Percentiles rank a stretch among this genome's conserved stretches.
Evolutionary conservation across 2,113 vertebrate species (phyloP).

Genomic region (Phylloscopus whistleri): DNA sequence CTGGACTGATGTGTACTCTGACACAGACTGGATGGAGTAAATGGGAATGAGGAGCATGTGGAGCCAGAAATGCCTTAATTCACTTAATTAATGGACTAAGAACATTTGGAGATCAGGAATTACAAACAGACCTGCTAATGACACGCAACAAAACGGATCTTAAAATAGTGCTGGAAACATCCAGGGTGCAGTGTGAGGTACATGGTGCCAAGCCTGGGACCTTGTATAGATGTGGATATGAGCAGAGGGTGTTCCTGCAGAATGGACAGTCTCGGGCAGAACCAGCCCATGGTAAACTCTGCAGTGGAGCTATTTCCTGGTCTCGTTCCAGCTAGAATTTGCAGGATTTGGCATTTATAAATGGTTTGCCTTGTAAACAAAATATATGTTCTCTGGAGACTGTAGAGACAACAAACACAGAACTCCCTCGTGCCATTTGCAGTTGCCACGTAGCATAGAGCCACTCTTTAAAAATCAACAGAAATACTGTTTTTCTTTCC

Average conservation of each 20-base stretch:
- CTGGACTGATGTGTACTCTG: not conserved
- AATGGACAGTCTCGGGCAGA: not conserved
- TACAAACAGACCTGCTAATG: not conserved
- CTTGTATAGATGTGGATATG: not conserved
- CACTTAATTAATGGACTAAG: not conserved
- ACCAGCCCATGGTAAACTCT: not conserved
- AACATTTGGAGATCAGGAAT: not conserved
- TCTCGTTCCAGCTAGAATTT: slow-evolving; percentile 29
- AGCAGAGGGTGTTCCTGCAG: not conserved
- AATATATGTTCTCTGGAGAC: slow-evolving; percentile 28
- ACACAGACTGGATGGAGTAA: not conserved
- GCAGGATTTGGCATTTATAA: slow-evolving; percentile 38
- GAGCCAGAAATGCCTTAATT: not conserved
- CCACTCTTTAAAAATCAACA: not conserved
- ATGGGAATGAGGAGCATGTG: not conserved
- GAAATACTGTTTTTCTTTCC: not conserved
- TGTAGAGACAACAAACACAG: slow-evolving; percentile 30
- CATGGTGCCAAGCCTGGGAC: rapidly evolving
- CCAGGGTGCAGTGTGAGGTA: not conserved
- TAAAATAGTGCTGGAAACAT: not conserved
- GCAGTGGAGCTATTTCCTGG: not conserved
- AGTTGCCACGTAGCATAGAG: not conserved
- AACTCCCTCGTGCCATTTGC: slow-evolving; percentile 20
- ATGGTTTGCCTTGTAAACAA: slow-evolving; percentile 45
- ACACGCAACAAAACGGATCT: not conserved